A percentile compares a stretch with the other conserved stretches of the same genome.
Evolutionary conservation across 2,888 invertebrate species (phyloP).

Genomic region (Neelides folsomi): DNA sequence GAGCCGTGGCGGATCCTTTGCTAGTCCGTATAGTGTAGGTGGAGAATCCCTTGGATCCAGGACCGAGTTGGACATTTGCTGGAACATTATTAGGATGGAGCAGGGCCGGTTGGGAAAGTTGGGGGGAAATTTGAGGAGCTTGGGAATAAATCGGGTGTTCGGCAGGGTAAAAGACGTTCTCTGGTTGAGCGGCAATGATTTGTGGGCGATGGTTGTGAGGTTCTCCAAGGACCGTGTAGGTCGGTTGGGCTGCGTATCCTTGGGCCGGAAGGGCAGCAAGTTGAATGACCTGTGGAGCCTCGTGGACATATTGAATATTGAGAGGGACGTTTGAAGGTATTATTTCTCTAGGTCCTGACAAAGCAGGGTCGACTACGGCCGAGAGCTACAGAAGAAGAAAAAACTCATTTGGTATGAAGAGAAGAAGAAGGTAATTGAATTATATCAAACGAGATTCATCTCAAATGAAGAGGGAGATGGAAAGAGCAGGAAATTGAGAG

Average conservation of each 20-base stretch:
- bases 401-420: conserved; percentile 8
- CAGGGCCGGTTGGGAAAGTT: too few relatives aligned
- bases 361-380: conserved; percentile 10
- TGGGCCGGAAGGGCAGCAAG: background rate
- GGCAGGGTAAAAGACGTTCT: too few relatives aligned
- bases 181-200: too few relatives aligned
- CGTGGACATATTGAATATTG: conserved; percentile 2
- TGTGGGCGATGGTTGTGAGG: conserved; percentile 1
- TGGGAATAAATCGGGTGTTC: too few relatives aligned
- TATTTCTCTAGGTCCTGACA: conserved; percentile 13
- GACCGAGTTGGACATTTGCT: background rate
- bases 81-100: too few relatives aligned
- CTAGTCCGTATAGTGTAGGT: conserved; percentile 25
- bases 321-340: conserved; percentile 1
- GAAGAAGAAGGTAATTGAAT: background rate
- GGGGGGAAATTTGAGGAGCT: background rate
- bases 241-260: conserved; percentile 4
- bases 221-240: conserved; percentile 11
- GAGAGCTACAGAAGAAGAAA: conserved; percentile 8
- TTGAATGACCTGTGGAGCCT: background rate
- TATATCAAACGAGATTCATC: too few relatives aligned
- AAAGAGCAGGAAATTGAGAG: too few relatives aligned
- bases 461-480: too few relatives aligned
- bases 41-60: conserved; percentile 25
- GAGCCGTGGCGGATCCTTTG: conserved; percentile 22